Evolutionary conservation across 2,797 vertebrate species (phyloP).

Genomic region (Emys orbicularis): DNA sequence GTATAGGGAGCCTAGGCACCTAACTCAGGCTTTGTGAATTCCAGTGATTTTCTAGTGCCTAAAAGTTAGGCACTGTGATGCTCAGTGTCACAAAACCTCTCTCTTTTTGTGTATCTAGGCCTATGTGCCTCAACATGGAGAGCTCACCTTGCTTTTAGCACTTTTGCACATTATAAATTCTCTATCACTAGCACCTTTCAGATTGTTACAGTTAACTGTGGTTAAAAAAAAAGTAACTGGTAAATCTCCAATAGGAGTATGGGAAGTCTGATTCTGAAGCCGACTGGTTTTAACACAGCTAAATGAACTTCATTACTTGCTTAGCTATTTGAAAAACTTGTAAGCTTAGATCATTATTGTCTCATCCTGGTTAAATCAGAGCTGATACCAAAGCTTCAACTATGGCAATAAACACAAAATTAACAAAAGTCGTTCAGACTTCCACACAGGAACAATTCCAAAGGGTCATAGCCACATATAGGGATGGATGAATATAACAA

Average conservation of each 20-base stretch:
- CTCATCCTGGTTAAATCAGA: background rate
- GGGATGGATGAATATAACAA: background rate
- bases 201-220: background rate
- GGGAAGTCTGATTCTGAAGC: background rate
- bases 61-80: no score
- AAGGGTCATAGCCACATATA: background rate
- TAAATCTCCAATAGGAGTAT: background rate
- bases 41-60: no score
- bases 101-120: no score
- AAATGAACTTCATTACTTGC: background rate
- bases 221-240: rapidly evolving
- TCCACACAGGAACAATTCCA: background rate
- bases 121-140: rapidly evolving
- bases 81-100: no score
- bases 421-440: background rate
- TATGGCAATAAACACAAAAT: background rate
- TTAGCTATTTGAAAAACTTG: background rate
- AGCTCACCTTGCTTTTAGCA: background rate
- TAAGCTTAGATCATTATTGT: background rate
- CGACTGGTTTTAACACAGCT: background rate
- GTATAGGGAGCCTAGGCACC: no score
- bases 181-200: background rate
- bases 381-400: background rate
- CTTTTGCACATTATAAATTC: background rate
- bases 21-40: no score